phyloP scores from a whole-genome alignment of 2,797 vertebrate species.

The Poecilia gillii region DNA sequence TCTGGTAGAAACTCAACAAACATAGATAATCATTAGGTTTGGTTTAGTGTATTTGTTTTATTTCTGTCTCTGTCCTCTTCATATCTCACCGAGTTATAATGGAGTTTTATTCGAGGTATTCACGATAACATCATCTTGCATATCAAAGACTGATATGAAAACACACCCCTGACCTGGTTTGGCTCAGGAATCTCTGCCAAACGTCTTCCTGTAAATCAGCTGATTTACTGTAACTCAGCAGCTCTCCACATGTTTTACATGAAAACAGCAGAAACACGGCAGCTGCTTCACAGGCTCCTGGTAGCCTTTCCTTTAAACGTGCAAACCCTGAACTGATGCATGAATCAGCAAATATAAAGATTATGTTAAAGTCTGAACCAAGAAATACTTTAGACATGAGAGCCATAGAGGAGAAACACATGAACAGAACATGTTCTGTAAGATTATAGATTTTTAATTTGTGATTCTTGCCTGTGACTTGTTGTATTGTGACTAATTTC shows the following conservation, averaged over 20 bases:
- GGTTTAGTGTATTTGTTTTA: background rate
- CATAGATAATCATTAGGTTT: background rate
- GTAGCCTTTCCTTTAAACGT: background rate
- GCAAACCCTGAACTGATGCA: background rate
- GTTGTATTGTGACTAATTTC: no score
- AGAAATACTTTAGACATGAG: background rate
- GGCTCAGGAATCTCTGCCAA: no score
- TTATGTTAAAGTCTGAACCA: background rate
- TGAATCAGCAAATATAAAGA: background rate
- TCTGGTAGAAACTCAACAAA: background rate
- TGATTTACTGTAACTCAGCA: background rate
- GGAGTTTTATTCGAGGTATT: background rate
- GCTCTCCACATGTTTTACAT: background rate
- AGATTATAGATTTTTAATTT: no score
- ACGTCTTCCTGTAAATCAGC: background rate
- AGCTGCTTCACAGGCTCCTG: background rate
- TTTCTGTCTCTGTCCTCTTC: background rate
- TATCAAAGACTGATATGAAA: background rate
- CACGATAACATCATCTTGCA: no score
- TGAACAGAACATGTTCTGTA: no score
- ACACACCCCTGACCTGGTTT: background rate
- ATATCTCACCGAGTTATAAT: no score
- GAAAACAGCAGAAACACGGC: background rate
- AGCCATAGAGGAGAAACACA: no score
- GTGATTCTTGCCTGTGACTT: no score